Evolutionary conservation across 2,113 vertebrate species (phyloP).

Genomic region (Hippotragus niger): DNA sequence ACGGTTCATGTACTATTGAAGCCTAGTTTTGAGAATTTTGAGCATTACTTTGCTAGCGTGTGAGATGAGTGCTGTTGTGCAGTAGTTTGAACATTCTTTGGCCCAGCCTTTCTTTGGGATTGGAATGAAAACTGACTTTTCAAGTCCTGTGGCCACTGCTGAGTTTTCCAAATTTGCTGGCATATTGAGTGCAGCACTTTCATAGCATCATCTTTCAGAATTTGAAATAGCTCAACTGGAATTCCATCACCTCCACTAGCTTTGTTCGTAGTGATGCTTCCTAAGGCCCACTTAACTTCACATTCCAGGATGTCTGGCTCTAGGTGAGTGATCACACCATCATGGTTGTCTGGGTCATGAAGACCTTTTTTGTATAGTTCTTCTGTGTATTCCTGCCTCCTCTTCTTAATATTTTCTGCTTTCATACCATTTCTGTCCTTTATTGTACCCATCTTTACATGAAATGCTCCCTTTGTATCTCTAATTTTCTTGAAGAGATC

Average conservation of each 20-base stretch:
- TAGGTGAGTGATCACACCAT: not conserved
- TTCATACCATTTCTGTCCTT: not conserved
- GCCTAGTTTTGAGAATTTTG: not conserved
- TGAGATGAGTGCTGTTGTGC: not conserved
- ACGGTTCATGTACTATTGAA: accelerated
- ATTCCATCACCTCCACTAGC: not conserved
- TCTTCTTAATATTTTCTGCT: not conserved
- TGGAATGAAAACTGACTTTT: not conserved
- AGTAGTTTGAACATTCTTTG: not conserved
- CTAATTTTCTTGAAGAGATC: not conserved
- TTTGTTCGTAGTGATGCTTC: not conserved
- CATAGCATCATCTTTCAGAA: not conserved
- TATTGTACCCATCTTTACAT: not conserved
- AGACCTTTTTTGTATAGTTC: not conserved
- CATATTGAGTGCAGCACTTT: not conserved
- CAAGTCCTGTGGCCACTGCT: not conserved
- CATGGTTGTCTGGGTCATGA: not conserved
- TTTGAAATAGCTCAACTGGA: not conserved
- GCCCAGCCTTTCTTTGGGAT: not conserved
- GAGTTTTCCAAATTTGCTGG: not conserved
- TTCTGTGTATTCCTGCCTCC: not conserved
- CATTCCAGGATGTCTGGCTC: not conserved
- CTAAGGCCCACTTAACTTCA: not conserved
- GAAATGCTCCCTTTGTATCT: not conserved
- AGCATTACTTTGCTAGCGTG: not conserved